Base-by-base conservation (phyloP, 1,140 invertebrate genomes). In the Trissolcus basalis region DNA sequence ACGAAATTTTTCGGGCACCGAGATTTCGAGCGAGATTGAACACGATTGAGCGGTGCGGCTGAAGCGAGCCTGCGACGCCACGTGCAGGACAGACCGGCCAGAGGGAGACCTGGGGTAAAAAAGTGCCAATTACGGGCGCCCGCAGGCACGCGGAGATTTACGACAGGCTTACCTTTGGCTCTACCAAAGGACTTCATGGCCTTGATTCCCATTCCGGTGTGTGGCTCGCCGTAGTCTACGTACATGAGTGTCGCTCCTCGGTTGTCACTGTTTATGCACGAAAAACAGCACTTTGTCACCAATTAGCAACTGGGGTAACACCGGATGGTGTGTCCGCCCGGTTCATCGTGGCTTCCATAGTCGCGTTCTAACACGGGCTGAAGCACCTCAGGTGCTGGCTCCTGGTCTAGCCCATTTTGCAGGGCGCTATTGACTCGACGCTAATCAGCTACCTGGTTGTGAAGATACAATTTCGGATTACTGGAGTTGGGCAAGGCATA, bases 151-250 rank as follows among this genome's bases (percentile, higher is more conserved):
- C 19, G 19, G 2, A 27, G 19, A 27, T 27, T 27, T 27, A 27
- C 6, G 19, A 27, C 19, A 9, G n/a, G 0, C 81, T 80, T 89
- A 89, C 87, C 87, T 89, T 86, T 89, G 80, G 87, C 81, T 84
- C 89, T 89, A 83, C 82, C 87, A 81, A 88, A 90, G 69, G 89
- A 89, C 83, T 90, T 90, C 86, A 90, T 89, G 80, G 88, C 87
- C 87, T 89, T 90, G 85, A 89, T 89, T 88, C 88, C 89, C 89
- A 90, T 89, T 82, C 88, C 88, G 87, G 81, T 83, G 79, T 88
- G 83, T 78, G 81, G 72, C 39, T 84, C 85, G 61, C 83, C 79
- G 84, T 84, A 88, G 77, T 88, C 86, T 78, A 88, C 86, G 80
- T 86, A 88, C 87, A 88, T 88, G 82, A 80, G 85, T 83, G 78